Percentiles rank a stretch among this genome's conserved stretches.
phyloP scores from a whole-genome alignment of 1,140 invertebrate genomes.

The Carposina sasakii region DNA sequence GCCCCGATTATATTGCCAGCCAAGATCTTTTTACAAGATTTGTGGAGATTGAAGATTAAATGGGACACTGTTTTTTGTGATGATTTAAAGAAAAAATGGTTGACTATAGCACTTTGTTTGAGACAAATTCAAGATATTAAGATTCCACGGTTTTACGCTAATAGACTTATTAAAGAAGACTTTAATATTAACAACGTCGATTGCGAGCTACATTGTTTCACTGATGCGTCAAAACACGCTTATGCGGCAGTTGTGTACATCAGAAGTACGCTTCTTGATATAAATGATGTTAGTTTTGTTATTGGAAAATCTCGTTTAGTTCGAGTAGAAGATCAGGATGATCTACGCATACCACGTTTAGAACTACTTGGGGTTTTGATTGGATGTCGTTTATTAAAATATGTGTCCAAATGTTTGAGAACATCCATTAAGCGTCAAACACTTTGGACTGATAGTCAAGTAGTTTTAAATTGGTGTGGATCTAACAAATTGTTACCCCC shows the following conservation, averaged over 20 bases:
- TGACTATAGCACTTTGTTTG: neutral
- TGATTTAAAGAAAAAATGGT: neutral
- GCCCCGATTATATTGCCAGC: conserved; percentile 1
- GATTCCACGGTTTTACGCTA: neutral
- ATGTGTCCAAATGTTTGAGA: conserved; percentile 16
- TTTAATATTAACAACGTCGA: no score
- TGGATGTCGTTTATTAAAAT: conserved; percentile 17
- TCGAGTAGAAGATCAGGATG: neutral
- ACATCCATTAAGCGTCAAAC: conserved; percentile 7
- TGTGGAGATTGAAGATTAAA: conserved; percentile 5
- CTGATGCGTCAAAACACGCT: conserved; percentile 6
- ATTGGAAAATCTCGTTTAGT: conserved; percentile 1
- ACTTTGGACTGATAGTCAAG: conserved; percentile 26
- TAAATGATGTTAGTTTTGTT: neutral
- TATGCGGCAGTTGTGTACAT: conserved; percentile 8
- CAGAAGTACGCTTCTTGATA: neutral
- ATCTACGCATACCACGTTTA: conserved; percentile 5
- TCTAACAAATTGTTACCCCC: conserved; percentile 21
- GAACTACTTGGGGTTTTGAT: conserved; percentile 5
- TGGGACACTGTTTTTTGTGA: conserved; percentile 2
- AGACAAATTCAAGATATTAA: conserved; percentile 1
- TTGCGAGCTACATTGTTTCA: conserved; percentile 7
- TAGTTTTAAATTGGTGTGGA: conserved; percentile 19
- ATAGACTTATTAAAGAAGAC: neutral
- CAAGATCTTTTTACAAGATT: conserved; percentile 5